Evolutionary conservation across 2,888 invertebrate genomes (phyloP).

Genomic region (Bugulina stolonifera): DNA sequence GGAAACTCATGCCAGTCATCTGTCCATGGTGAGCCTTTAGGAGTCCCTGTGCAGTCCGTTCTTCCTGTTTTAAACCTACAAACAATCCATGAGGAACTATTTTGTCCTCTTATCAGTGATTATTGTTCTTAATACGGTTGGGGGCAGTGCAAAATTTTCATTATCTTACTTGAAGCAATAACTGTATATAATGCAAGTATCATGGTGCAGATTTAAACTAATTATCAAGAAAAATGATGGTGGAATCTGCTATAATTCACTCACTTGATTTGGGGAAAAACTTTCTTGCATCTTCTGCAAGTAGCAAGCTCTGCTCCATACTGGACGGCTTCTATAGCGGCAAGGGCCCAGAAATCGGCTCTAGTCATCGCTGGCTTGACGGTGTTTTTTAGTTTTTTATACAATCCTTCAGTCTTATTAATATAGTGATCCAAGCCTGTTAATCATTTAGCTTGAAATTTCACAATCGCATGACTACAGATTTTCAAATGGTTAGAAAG

Average conservation of each 20-base stretch:
- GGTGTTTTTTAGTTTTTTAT: neutral
- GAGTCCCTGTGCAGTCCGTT: neutral
- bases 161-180: neutral
- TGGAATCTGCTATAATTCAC: neutral
- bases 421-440: slow-evolving; percentile 14
- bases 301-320: neutral
- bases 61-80: slow-evolving; percentile 1
- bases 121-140: too few relatives aligned
- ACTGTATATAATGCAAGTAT: too few relatives aligned
- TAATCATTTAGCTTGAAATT: neutral
- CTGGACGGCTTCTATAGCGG: slow-evolving; percentile 7
- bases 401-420: neutral
- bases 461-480: too few relatives aligned
- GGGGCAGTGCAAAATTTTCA: neutral
- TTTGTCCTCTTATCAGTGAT: neutral
- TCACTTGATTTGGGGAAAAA: neutral
- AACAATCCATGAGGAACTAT: neutral
- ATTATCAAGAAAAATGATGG: neutral
- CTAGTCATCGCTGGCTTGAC: neutral
- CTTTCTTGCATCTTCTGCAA: neutral
- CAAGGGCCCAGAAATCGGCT: slow-evolving; percentile 22
- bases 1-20: neutral
- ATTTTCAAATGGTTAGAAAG: too few relatives aligned
- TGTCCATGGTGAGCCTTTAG: neutral
- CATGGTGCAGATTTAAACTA: too few relatives aligned